phyloP scores from a whole-genome alignment of 2,113 vertebrate genomes.

The Rousettus leschenaultii region DNA sequence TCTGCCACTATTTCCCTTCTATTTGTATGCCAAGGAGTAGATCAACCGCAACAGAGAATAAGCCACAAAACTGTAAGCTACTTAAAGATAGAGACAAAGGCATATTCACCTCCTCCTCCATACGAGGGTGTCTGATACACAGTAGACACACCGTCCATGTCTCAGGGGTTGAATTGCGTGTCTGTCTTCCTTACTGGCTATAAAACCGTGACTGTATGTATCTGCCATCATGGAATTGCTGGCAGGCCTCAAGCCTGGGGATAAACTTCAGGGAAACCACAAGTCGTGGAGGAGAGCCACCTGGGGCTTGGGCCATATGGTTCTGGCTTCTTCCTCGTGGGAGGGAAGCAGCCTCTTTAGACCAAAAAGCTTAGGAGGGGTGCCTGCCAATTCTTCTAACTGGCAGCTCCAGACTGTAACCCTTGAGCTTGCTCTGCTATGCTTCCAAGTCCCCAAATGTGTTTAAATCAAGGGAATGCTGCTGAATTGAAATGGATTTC shows the following conservation, averaged over 20 bases:
- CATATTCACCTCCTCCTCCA: background rate
- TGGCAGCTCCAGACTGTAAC: background rate
- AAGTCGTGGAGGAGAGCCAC: background rate
- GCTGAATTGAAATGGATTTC: constrained; percentile 32
- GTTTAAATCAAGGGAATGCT: background rate
- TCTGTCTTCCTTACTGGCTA: background rate
- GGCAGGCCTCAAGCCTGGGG: background rate
- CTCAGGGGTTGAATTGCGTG: background rate
- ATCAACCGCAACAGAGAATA: background rate
- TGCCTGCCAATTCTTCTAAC: constrained; percentile 34
- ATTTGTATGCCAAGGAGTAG: background rate
- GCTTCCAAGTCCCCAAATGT: background rate
- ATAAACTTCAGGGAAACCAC: background rate
- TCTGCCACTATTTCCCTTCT: too few species aligned
- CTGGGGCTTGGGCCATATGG: background rate
- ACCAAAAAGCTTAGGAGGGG: background rate
- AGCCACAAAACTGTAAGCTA: background rate
- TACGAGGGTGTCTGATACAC: background rate
- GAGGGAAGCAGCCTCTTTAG: background rate
- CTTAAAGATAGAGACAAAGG: background rate
- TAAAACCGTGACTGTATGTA: background rate
- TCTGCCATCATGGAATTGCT: background rate
- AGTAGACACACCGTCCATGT: background rate
- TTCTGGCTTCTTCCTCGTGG: background rate
- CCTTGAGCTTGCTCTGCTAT: background rate